Base-by-base conservation (phyloP, 2,888 invertebrate species). In the Encarsia formosa region DNA sequence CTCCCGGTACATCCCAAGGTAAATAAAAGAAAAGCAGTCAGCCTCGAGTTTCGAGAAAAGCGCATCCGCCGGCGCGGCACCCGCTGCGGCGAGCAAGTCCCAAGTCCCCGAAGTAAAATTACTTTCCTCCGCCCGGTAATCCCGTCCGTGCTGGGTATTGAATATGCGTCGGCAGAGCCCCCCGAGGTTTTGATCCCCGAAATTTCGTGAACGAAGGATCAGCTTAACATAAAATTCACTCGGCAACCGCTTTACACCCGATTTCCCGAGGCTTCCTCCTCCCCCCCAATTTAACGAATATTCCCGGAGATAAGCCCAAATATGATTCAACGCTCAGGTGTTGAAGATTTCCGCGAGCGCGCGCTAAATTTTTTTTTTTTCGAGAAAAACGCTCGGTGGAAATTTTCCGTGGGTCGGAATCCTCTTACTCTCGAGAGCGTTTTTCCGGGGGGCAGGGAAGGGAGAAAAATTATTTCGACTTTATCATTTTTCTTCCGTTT, bases 251-350 rank as follows among this genome's bases (percentile, higher is more conserved):
- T 32, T 24, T 19, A 2, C 19, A 24, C 18, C 40, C 40, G 40
- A 26, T 40, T 16, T 24, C 13, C 23, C 23, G 16, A 40, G 32
- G 23, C n/a, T n/a, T n/a, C 38, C 19, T 37, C 34, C 43, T 41
- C 45, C 57, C 59, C 58, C 59, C 54, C 62, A 62, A 60, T 64
- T 63, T 64, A 65, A 62, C 62, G 54, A 59, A 59, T 61, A 62
- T 66, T 63, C 62, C 57, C 54, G 51, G 57, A 63, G 62, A 63
- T 66, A 60, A 61, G 61, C 48, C 57, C 53, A 58, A 63, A 62
- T 59, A 60, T 61, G 61, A 61, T 65, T 59, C 61, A 52, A 29
- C 31, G 13, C 5, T n/a, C n/a, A n/a, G n/a, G n/a, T n/a, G n/a
- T n/a, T n/a, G n/a, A n/a, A n/a, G n/a, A n/a, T n/a, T n/a, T n/a